Percentiles rank a stretch among this genome's conserved stretches.
Conservation (phyloP, 2,888 invertebrate genomes). For the Eupeodes luniger region DNA sequence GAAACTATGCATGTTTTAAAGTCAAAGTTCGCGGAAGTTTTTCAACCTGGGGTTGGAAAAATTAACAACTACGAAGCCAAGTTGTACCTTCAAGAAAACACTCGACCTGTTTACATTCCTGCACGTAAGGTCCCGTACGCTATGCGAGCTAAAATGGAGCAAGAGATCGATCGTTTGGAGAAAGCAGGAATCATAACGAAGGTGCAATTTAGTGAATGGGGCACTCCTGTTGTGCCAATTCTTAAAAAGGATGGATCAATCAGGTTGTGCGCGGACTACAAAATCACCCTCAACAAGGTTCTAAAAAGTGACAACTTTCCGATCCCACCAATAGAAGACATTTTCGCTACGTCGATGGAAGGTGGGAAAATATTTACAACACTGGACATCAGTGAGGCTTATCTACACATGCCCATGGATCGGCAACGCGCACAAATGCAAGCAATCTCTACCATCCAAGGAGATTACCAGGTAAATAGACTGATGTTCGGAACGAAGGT, state of each 20-base stretch:
- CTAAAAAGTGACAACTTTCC: slow-evolving; percentile 34
- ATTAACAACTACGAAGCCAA: not conserved
- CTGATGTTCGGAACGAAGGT: slow-evolving; percentile 47
- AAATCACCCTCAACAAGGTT: slow-evolving; percentile 39
- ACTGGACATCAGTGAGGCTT: slow-evolving; percentile 42
- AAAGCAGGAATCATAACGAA: slow-evolving; percentile 37
- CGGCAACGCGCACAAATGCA: slow-evolving; percentile 25
- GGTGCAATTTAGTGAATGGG: slow-evolving; percentile 53
- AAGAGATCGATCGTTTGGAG: slow-evolving; percentile 44
- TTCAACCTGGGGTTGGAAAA: not conserved
- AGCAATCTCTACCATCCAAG: slow-evolving; percentile 30
- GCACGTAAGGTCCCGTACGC: slow-evolving; percentile 39
- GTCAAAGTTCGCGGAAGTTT: too few relatives aligned
- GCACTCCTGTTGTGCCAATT: slow-evolving; percentile 44
- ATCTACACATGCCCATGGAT: slow-evolving; percentile 53
- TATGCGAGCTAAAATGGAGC: slow-evolving; percentile 26
- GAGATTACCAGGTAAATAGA: slow-evolving; percentile 36
- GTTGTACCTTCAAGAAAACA: not conserved
- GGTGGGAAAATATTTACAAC: slow-evolving; percentile 49
- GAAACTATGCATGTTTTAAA: too few relatives aligned
- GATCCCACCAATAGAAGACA: slow-evolving; percentile 38
- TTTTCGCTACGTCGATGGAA: slow-evolving; percentile 44
- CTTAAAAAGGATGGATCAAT: slow-evolving; percentile 51
- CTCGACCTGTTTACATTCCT: slow-evolving; percentile 33
- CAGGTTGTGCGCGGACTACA: slow-evolving; percentile 44